A percentile compares a stretch with the other conserved stretches of the same genome.
Evolutionary conservation across 2,797 vertebrate genomes (phyloP).

Genomic region (Scolopax bukidnonensis): DNA sequence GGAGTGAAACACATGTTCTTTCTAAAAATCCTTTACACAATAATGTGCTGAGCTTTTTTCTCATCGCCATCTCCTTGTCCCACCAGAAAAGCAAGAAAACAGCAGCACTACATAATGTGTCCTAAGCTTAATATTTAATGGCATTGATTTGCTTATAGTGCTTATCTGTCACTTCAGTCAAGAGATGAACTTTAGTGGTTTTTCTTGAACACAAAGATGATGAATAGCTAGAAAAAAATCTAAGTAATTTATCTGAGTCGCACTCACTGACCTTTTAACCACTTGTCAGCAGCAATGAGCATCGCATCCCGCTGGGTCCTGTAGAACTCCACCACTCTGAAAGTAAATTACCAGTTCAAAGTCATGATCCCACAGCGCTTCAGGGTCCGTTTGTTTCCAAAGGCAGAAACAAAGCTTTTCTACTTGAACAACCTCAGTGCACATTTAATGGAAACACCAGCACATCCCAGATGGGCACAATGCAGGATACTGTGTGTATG

Average conservation of each 20-base stretch:
- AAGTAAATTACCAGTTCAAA: constrained; percentile 12
- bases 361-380: background rate
- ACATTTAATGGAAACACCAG: background rate
- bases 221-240: background rate
- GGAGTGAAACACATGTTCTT: background rate
- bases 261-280: constrained; percentile 87
- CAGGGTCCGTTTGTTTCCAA: background rate
- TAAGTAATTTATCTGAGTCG: background rate
- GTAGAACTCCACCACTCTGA: constrained; percentile 91
- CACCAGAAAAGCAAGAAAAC: background rate
- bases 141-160: background rate
- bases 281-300: constrained; percentile 88
- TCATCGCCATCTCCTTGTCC: background rate
- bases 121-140: constrained; percentile 5
- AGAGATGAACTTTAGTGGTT: background rate
- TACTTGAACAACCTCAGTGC: background rate
- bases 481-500: background rate
- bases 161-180: background rate
- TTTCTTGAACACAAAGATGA: constrained; percentile 2
- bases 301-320: constrained; percentile 85
- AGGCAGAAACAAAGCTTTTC: background rate
- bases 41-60: background rate
- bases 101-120: background rate
- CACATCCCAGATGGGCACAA: background rate
- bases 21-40: background rate